Evolutionary conservation across 2,797 vertebrate species (phyloP), one percentile per base, ranked within the genome.

Genomic region (Epinephelus malabaricus): DNA sequence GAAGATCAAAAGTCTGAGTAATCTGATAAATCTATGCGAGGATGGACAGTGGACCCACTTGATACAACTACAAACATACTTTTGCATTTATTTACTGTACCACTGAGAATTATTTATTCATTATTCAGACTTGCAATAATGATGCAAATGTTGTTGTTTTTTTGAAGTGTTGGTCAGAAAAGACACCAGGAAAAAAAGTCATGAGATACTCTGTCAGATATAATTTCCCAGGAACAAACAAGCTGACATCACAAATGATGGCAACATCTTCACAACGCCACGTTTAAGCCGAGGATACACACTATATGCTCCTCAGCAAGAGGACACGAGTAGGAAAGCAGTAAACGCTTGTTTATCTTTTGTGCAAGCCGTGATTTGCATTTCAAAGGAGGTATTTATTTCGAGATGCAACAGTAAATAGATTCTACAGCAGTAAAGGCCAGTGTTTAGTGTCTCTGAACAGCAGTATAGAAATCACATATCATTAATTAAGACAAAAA

Each of bases 331-430:
- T 47, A 69, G 51, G 64, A 69, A 63, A 81, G 62, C 61, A 54
- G 5, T 56, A 69, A 64, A 59, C 27, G 17, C 23, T 64, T 53
- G 55, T 69, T 46, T n/a, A 76, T 79, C 78, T 83, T 80, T 88
- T 73, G 75, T 67, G 59, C 73, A 76, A 43, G 50, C 21, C 46
- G 3, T 13, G 2, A 89, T 91, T 91, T 91, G 79, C 87, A 93
- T 91, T 88, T 92, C 86, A 91, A 90, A 91, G 62, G 73, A 71
- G 68, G 85, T 88, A 73, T 87, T 79, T 90, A 88, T 88, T 82
- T 88, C 87, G 59, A 88, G 87, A 91, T 85, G 38, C 74, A 77
- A 77, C 69, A 73, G 59, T 62, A 82, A 78, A 86, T 45, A 55
- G 50, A 86, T 69, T 83, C 60, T 46, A 56, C 46, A 60, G 77